Evolutionary conservation across 2,888 invertebrate species (phyloP).

Genomic region (Gastracanthus pulcherrimus): DNA sequence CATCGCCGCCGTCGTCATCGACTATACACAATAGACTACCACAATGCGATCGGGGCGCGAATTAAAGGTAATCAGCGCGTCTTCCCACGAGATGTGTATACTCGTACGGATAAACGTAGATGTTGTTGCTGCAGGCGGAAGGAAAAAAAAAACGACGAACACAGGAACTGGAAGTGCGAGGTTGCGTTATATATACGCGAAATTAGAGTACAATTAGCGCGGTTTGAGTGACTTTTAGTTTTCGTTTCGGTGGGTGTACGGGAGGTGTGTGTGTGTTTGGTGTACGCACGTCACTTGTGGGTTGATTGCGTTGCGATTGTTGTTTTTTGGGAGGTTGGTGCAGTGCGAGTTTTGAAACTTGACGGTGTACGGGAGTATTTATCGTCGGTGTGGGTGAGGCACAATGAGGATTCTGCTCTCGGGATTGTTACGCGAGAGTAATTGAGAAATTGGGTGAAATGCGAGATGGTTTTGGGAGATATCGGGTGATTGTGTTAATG

Average conservation of each 20-base stretch:
- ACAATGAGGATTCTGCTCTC: neutral
- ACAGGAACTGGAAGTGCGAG: no score
- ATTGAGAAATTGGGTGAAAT: slow-evolving; percentile 3
- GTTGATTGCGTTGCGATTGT: neutral
- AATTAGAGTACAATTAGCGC: slow-evolving; percentile 14
- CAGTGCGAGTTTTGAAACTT: neutral
- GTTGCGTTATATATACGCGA: neutral
- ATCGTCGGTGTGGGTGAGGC: neutral
- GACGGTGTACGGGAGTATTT: neutral
- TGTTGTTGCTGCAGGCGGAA: neutral
- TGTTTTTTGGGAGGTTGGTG: neutral
- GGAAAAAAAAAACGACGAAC: neutral
- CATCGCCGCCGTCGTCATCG: neutral
- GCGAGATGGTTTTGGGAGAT: neutral
- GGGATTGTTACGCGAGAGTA: neutral
- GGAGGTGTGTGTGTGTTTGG: no score
- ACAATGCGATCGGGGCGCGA: no score
- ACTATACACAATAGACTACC: no score
- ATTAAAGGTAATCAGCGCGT: slow-evolving; percentile 8
- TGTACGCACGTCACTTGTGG: neutral
- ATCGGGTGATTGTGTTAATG: no score
- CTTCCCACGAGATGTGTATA: slow-evolving; percentile 2
- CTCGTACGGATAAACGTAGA: neutral
- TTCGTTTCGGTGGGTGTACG: neutral
- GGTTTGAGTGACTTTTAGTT: slow-evolving; percentile 8